phyloP scores from a whole-genome alignment of 2,113 vertebrate species.

The Circaetus gallicus region DNA sequence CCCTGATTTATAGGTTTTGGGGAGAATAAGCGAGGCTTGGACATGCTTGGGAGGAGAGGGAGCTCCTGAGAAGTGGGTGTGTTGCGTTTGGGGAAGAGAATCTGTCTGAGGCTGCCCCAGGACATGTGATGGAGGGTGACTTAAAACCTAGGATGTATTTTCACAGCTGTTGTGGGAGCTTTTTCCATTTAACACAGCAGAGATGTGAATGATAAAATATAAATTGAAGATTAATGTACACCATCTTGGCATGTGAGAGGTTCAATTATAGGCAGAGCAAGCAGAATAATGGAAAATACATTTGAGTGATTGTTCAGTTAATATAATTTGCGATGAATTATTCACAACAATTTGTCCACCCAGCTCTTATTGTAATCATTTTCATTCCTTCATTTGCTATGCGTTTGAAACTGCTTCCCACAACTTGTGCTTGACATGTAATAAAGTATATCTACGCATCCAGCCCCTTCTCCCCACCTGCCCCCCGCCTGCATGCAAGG shows the following conservation, averaged over 20 bases:
- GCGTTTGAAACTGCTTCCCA: not conserved
- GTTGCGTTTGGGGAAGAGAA: not conserved
- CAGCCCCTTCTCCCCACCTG: slow-evolving; percentile 17
- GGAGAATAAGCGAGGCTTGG: not conserved
- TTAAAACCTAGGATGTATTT: slow-evolving; percentile 17
- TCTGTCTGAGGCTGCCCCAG: not conserved
- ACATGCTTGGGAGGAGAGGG: not conserved
- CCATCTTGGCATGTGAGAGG: not conserved
- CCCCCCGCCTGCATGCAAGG: not conserved
- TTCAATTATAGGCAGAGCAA: slow-evolving; percentile 39
- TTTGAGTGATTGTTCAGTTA: slow-evolving; percentile 44
- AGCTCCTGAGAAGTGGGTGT: not conserved
- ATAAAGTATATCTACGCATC: not conserved
- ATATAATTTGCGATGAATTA: slow-evolving; percentile 58
- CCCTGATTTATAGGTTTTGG: not conserved
- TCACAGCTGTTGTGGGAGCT: slow-evolving; percentile 31
- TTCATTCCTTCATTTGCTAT: not conserved
- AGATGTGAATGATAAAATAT: slow-evolving; percentile 48
- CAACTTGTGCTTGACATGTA: not conserved
- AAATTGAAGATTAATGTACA: slow-evolving; percentile 24
- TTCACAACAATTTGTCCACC: slow-evolving; percentile 49
- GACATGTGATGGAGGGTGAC: not conserved
- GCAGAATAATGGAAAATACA: slow-evolving; percentile 50
- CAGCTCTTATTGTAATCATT: slow-evolving; percentile 24
- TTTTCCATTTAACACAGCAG: slow-evolving; percentile 16